phyloP scores from a whole-genome alignment of 2,113 vertebrate species.

The Puma concolor region DNA sequence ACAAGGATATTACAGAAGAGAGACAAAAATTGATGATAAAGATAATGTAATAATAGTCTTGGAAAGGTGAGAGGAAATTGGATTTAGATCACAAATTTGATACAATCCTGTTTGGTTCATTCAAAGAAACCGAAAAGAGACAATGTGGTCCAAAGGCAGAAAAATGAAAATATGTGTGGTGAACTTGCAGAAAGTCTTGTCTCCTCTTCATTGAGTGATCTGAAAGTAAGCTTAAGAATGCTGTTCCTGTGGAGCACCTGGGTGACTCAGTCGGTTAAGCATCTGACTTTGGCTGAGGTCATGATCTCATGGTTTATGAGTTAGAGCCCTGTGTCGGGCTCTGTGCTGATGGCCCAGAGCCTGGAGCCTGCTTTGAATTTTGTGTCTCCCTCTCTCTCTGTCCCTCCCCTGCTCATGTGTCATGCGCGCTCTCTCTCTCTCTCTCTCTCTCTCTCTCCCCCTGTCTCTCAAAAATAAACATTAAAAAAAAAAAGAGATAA shows the following conservation, averaged over 20 bases:
- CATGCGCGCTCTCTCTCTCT: too few species aligned
- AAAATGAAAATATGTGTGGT: neutral
- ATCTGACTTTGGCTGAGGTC: too few species aligned
- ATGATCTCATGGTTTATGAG: too few species aligned
- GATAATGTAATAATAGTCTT: neutral
- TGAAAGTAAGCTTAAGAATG: neutral
- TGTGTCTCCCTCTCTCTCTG: too few species aligned
- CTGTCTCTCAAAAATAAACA: too few species aligned
- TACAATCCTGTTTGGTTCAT: neutral
- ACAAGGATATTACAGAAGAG: neutral
- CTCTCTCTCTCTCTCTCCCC: too few species aligned
- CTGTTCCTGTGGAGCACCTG: neutral
- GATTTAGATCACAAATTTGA: neutral
- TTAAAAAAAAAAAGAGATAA: too few species aligned
- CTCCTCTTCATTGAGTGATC: neutral
- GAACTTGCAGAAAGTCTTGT: neutral
- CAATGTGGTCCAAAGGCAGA: neutral
- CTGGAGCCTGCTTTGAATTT: too few species aligned
- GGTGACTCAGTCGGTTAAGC: too few species aligned
- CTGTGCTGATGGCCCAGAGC: too few species aligned
- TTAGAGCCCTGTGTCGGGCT: too few species aligned
- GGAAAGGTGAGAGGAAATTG: neutral
- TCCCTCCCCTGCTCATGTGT: too few species aligned
- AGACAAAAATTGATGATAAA: neutral
- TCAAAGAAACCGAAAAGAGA: neutral